phyloP scores from a whole-genome alignment of 2,797 vertebrate genomes.

The Chloroceryle inda region DNA sequence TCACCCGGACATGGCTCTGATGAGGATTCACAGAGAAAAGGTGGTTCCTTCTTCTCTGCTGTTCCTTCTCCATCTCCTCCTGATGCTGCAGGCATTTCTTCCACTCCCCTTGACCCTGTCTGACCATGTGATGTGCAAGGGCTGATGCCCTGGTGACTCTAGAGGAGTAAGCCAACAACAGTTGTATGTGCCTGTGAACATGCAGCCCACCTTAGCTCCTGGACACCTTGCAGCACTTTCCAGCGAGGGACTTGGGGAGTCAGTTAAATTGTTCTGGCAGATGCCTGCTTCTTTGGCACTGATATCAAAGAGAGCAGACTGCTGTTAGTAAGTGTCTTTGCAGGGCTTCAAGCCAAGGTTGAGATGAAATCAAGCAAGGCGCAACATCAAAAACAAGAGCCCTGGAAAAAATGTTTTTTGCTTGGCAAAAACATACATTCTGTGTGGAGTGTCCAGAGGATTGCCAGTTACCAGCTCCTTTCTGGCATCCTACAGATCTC shows the following conservation, averaged over 20 bases:
- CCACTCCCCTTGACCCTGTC: not conserved
- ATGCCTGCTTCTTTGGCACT: conserved; percentile 25
- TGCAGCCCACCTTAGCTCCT: not conserved
- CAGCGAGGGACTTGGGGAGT: not conserved
- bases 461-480: not conserved
- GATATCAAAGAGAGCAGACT: conserved; percentile 15
- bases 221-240: not conserved
- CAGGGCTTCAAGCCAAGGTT: conserved; percentile 23
- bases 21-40: not conserved
- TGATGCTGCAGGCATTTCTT: not conserved
- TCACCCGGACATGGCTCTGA: not conserved
- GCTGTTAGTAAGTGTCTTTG: conserved; percentile 2
- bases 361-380: not conserved
- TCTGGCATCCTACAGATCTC: not conserved
- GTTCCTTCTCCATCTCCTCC: not conserved
- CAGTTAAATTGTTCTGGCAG: not conserved
- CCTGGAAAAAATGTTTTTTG: not conserved
- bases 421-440: not conserved
- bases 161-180: not conserved
- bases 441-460: not conserved
- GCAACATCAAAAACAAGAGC: not conserved
- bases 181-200: rapidly evolving
- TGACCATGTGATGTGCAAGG: not conserved
- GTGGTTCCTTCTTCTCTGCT: not conserved
- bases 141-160: not conserved